phyloP scores from a whole-genome alignment of 2,113 vertebrate genomes.

The Cottus gobio region DNA sequence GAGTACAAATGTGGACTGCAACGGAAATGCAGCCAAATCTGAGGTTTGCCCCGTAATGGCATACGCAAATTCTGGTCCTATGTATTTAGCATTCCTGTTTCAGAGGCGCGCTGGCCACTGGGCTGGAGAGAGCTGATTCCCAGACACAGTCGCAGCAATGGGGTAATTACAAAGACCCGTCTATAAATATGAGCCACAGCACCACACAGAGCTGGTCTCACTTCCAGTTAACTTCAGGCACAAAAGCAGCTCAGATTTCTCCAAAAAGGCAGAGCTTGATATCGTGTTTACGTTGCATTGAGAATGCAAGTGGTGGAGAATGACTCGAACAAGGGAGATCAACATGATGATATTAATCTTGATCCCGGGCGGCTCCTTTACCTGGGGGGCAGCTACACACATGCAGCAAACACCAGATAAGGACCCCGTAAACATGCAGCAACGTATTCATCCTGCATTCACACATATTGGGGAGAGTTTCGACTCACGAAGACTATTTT shows the following conservation, averaged over 20 bases:
- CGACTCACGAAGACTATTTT: background rate
- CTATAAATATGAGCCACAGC: constrained; percentile 78
- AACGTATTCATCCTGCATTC: background rate
- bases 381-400: background rate
- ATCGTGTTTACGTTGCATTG: constrained; percentile 1
- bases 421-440: background rate
- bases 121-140: constrained; percentile 57
- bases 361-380: background rate
- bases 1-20: constrained; percentile 49
- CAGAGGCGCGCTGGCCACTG: constrained; percentile 55
- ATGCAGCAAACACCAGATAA: background rate
- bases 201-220: constrained; percentile 45
- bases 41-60: constrained; percentile 71
- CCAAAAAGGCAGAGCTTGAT: constrained; percentile 28
- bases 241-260: constrained; percentile 26
- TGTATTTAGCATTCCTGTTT: constrained; percentile 81
- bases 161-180: constrained; percentile 80
- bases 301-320: constrained; percentile 9
- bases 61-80: constrained; percentile 59
- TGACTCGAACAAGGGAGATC: background rate
- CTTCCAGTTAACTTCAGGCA: constrained; percentile 28
- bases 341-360: background rate
- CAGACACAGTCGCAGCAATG: constrained; percentile 56
- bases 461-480: background rate
- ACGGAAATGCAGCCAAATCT: constrained; percentile 57